Conservation (phyloP, 1,140 invertebrate genomes). For the Dendroctonus ponderosae region DNA sequence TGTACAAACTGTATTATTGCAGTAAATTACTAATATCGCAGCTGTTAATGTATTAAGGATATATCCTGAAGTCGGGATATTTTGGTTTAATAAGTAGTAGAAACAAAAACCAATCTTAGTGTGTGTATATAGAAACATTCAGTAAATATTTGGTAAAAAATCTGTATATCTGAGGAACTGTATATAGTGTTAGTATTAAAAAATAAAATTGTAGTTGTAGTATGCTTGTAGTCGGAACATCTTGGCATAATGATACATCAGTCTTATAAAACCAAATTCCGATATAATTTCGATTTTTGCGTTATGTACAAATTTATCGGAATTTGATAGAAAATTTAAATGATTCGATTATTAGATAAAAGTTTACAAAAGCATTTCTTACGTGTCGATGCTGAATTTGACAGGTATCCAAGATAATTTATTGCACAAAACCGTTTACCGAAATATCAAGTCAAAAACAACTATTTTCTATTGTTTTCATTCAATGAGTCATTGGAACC, state of each 20-base stretch:
- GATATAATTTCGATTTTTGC: conserved; percentile 24
- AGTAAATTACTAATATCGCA: conserved; percentile 50
- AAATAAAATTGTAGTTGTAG: conserved; percentile 43
- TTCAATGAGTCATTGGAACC: no score
- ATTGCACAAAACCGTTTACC: no score
- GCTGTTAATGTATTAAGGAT: conserved; percentile 36
- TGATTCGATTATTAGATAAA: neutral
- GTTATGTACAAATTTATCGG: conserved; percentile 17
- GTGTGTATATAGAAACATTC: conserved; percentile 46
- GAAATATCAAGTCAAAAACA: no score
- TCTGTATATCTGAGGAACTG: conserved; percentile 51
- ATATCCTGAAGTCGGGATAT: conserved; percentile 26
- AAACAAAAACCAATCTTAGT: conserved; percentile 37
- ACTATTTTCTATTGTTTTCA: no score
- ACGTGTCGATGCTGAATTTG: no score
- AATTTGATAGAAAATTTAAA: conserved; percentile 34
- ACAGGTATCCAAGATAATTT: no score
- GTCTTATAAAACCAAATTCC: conserved; percentile 46
- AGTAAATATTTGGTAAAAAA: conserved; percentile 50
- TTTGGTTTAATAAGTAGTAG: conserved; percentile 22
- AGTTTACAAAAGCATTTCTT: neutral
- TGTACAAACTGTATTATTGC: conserved; percentile 40
- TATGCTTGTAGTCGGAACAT: conserved; percentile 44
- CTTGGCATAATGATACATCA: conserved; percentile 51
- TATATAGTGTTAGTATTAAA: conserved; percentile 44